Percentiles rank a stretch among this genome's conserved stretches.
Conservation (phyloP, 2,888 invertebrate species). For the Euphydryas editha region DNA sequence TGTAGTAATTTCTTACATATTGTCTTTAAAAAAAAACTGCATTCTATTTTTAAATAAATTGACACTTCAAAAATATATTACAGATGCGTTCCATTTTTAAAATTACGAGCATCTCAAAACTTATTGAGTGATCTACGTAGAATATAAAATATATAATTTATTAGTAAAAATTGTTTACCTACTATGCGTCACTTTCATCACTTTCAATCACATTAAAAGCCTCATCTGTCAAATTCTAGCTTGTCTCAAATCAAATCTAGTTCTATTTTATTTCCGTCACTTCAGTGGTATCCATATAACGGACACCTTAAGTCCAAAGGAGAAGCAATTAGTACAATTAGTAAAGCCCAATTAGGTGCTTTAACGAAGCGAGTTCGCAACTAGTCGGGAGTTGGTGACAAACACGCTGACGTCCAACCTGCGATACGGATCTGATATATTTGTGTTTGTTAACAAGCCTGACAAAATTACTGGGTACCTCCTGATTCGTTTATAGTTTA, state of each 20-base stretch:
- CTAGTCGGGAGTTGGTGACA: slow-evolving; percentile 69
- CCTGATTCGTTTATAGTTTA: slow-evolving; percentile 21
- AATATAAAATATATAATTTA: no score
- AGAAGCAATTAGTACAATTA: slow-evolving; percentile 77
- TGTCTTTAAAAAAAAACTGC: no score
- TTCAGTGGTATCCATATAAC: slow-evolving; percentile 33
- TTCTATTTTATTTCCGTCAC: slow-evolving; percentile 12
- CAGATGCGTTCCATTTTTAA: no score
- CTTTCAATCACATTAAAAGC: no score
- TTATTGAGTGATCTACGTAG: no score
- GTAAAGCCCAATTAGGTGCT: slow-evolving; percentile 76
- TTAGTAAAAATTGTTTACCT: no score
- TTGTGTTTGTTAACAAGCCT: slow-evolving; percentile 52
- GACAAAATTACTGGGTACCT: slow-evolving; percentile 36
- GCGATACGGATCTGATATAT: slow-evolving; percentile 62
- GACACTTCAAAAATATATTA: no score
- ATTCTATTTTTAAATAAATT: no score
- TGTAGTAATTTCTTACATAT: not conserved
- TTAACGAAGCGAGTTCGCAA: slow-evolving; percentile 74
- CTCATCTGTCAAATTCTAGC: not conserved
- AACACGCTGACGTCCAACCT: slow-evolving; percentile 71
- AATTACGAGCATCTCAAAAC: no score
- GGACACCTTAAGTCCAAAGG: slow-evolving; percentile 75
- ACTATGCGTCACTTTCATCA: no score
- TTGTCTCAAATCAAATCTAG: not conserved